phyloP scores from a whole-genome alignment of 2,888 invertebrate genomes.

The Stenodema calcarata region DNA sequence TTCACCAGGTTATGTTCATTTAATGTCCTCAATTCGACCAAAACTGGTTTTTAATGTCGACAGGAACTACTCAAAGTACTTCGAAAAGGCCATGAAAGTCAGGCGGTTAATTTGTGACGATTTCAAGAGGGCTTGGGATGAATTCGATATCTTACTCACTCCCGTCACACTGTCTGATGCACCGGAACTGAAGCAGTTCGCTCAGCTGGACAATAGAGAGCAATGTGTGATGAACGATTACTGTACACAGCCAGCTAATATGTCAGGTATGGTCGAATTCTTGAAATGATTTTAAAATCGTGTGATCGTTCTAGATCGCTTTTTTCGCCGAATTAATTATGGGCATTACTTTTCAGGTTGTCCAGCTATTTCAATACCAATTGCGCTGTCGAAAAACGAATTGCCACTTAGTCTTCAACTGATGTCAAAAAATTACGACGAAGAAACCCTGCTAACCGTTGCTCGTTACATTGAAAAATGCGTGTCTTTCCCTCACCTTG shows the following conservation, averaged over 20 bases:
- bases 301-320: too few relatives aligned
- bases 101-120: slow-evolving; percentile 87
- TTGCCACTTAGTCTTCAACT: slow-evolving; percentile 88
- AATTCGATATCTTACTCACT: slow-evolving; percentile 83
- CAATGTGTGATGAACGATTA: slow-evolving; percentile 90
- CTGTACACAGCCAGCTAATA: slow-evolving; percentile 94
- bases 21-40: too few relatives aligned
- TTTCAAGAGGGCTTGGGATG: slow-evolving; percentile 77
- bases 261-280: too few relatives aligned
- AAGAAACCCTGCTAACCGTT: slow-evolving; percentile 75
- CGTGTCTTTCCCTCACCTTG: slow-evolving; percentile 69
- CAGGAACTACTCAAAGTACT: slow-evolving; percentile 90
- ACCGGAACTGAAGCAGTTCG: slow-evolving; percentile 80
- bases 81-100: slow-evolving; percentile 86
- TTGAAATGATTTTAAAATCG: too few relatives aligned
- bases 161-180: slow-evolving; percentile 91
- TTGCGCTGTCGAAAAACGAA: slow-evolving; percentile 73
- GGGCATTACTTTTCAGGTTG: slow-evolving; percentile 65
- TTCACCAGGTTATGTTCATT: too few relatives aligned
- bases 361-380: slow-evolving; percentile 87
- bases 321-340: too few relatives aligned
- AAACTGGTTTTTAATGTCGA: neutral
- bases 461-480: slow-evolving; percentile 81
- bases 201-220: slow-evolving; percentile 78
- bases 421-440: slow-evolving; percentile 81